Evolutionary conservation across 2,113 vertebrate genomes (phyloP), one percentile per base, ranked within the genome.

Genomic region (Eulacestoma nigropectus): DNA sequence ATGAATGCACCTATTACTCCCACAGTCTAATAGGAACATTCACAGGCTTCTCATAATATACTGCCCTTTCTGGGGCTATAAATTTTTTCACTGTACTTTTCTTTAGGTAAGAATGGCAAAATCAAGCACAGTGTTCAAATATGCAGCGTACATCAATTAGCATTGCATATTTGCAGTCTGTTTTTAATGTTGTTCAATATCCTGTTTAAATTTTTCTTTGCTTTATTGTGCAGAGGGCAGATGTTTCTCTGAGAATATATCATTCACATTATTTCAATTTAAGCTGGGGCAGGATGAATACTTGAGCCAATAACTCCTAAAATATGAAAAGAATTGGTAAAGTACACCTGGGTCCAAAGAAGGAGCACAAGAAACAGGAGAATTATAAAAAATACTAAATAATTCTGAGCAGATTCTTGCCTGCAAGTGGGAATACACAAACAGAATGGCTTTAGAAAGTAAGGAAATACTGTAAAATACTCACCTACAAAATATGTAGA

Each of bases 291-390:
- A 95, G 59, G 72, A 80, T 93, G 67, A 77, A 63, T 90, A 44
- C 81, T 86, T 72, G 42, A 76, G 75, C 25, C 87, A 67, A 6
- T 93, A 89, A 87, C 37, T 90, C 83, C 53, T 87, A 62, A 81
- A 91, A 75, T 92, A 92, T 84, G 73, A 94, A 72, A 87, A 35
- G 27, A 86, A 47, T 90, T 93, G 76, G 37, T 86, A 78, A 84
- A 93, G 90, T 86, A 78, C 79, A 64, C 69, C 55, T 90, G 81
- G 59, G 72, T 88, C 11, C 2, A 2, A 33, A 37, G 46, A 94
- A 85, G 42, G 15, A 93, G 37, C 32, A 60, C 32, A 84, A 89
- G 78, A 87, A 94, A 59, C 3, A 19, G 29, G 23, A 81, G 53
- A 89, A 50, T 84, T 87, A 69, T 84, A 35, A 83, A 92, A 90